Conservation (phyloP, 2,888 invertebrate species). For the Acronicta psi region DNA sequence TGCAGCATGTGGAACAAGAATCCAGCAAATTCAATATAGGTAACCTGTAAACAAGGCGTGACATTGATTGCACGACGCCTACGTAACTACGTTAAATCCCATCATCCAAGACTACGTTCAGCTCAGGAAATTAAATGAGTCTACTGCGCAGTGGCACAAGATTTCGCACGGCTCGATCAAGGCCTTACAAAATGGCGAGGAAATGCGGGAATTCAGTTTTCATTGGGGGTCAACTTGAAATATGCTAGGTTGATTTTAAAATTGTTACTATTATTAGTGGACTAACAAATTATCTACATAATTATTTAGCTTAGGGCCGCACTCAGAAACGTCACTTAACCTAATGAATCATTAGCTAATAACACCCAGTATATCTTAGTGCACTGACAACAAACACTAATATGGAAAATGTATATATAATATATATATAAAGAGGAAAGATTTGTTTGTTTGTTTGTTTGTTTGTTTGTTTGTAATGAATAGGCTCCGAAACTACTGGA, state of each 20-base stretch:
- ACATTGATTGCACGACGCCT: neutral
- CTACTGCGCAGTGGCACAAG: neutral
- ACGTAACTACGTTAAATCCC: constrained; percentile 1
- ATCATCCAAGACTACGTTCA: neutral
- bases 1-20: neutral
- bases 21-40: neutral
- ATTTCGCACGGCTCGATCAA: neutral
- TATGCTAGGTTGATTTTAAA: neutral
- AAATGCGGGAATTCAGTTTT: constrained; percentile 7
- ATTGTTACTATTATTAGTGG: neutral
- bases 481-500: too few species aligned
- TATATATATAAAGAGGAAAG: too few species aligned
- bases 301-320: too few species aligned
- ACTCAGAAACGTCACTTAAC: too few species aligned
- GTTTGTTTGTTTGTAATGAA: too few species aligned
- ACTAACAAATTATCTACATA: neutral
- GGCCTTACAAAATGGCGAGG: neutral
- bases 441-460: too few species aligned
- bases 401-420: too few species aligned
- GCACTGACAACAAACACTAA: too few species aligned
- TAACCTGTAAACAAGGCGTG: neutral
- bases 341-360: too few species aligned
- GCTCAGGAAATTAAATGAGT: constrained; percentile 1
- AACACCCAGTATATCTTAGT: too few species aligned
- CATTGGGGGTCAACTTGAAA: neutral